Evolutionary conservation across 2,888 invertebrate genomes (phyloP), one percentile per base, ranked within the genome.

Genomic region (Drosophila tanythrix): DNA sequence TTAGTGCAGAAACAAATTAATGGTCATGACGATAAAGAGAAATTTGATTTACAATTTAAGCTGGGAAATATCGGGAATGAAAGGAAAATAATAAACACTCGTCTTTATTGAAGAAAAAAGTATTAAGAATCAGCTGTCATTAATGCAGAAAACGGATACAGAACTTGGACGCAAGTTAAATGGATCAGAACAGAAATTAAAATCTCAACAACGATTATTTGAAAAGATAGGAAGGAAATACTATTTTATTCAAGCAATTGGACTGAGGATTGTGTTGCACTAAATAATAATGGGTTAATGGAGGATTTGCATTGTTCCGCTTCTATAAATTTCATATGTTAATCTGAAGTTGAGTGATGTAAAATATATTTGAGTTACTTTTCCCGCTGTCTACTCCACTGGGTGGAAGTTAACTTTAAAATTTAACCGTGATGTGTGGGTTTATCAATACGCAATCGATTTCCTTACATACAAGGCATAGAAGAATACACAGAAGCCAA

Each of bases 251-350:
- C 18, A n/a, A 38, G n/a, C 38, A n/a, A 38, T 38, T 8, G 0
- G 1, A 3, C n/a, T n/a, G n/a, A 40, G 10, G n/a, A 40, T 40
- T 40, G 10, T n/a, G n/a, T 11, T n/a, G 0, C 1, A 1, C 1
- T 40, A 40, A 40, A 0, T 1, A 0, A 0, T 2, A 2, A 46
- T 46, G 2, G 0, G 43, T 1, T 3, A 43, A 7, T 43, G 3
- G 1, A 2, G 21, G 21, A 43, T 21, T 0, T 7, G 1, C 1
- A 1, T 11, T 43, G 43, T 6, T 0, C 11, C 5, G 0, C 2
- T 5, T 5, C 2, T 11, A 1, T 0, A 4, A 2, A 43, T 21
- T 11, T n/a, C 21, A 13, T 43, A 13, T 46, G 46, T 21, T 13
- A 46, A 46, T 21, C 1, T 21, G 3, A 21, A 7, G 7, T 7